phyloP scores from a whole-genome alignment of 2,113 vertebrate species.

The Zosterops lateralis region DNA sequence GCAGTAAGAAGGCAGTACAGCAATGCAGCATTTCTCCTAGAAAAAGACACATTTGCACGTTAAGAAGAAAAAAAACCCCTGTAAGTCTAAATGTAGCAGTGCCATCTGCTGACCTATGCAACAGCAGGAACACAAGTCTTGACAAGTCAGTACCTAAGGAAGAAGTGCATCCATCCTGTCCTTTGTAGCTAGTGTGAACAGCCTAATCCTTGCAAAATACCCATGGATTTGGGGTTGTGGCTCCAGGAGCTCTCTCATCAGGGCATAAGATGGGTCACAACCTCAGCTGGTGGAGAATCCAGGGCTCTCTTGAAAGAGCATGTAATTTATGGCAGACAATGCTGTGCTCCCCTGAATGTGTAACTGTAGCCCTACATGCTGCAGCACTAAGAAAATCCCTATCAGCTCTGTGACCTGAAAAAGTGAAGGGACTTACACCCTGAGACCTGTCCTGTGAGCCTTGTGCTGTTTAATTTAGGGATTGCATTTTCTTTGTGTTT shows the following conservation, averaged over 20 bases:
- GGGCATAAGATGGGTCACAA: background rate
- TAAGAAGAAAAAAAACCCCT: background rate
- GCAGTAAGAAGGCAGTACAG: background rate
- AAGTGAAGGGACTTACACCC: background rate
- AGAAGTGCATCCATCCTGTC: background rate
- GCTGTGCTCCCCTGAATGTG: background rate
- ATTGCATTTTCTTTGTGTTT: background rate
- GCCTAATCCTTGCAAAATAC: background rate
- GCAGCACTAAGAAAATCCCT: background rate
- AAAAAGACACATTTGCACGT: background rate
- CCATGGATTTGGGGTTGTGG: background rate
- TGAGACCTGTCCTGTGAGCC: background rate
- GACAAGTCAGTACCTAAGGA: background rate
- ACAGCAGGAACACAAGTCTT: background rate
- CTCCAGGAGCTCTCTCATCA: background rate
- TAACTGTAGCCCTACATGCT: background rate
- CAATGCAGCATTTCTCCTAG: constrained; percentile 44
- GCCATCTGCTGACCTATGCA: constrained; percentile 65
- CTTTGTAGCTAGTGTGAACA: background rate
- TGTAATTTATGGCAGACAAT: background rate
- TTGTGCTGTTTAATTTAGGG: background rate
- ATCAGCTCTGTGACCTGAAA: background rate
- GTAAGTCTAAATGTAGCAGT: constrained; percentile 63
- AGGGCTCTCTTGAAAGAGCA: background rate
- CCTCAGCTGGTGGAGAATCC: background rate